Evolutionary conservation across 2,113 vertebrate genomes (phyloP).

Genomic region (Channa maculata): DNA sequence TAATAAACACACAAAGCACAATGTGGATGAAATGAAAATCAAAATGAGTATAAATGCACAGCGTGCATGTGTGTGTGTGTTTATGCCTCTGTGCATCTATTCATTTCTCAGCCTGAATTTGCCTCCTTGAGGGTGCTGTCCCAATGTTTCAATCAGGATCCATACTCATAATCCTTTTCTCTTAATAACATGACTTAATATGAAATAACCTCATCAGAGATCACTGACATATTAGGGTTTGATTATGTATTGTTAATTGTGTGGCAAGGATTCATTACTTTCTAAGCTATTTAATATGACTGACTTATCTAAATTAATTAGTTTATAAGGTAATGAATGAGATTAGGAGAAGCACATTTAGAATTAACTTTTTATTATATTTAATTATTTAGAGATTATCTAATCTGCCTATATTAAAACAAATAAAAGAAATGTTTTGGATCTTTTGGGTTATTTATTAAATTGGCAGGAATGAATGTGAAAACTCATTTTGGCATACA

Average conservation of each 20-base stretch:
- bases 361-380: conserved; percentile 7
- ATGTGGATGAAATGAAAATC: conserved; percentile 60
- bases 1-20: conserved; percentile 58
- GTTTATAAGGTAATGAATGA: conserved; percentile 34
- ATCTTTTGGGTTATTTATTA: neutral
- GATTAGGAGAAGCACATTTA: conserved; percentile 23
- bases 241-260: conserved; percentile 62
- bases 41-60: conserved; percentile 53
- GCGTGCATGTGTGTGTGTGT: conserved; percentile 20
- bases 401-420: neutral
- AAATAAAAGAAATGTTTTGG: no score
- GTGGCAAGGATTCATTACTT: conserved; percentile 54
- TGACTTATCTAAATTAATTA: conserved; percentile 47
- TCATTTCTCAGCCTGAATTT: conserved; percentile 33
- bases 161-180: conserved; percentile 64
- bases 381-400: neutral
- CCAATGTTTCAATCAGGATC: conserved; percentile 52
- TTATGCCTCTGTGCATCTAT: conserved; percentile 25
- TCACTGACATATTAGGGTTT: conserved; percentile 56
- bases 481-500: neutral
- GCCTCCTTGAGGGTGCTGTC: conserved; percentile 25
- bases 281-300: conserved; percentile 55
- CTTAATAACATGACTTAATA: conserved; percentile 58
- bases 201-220: conserved; percentile 63
- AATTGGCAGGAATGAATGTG: neutral